Base-by-base conservation (phyloP, 2,888 invertebrate species). In the Subacronicta megacephala region DNA sequence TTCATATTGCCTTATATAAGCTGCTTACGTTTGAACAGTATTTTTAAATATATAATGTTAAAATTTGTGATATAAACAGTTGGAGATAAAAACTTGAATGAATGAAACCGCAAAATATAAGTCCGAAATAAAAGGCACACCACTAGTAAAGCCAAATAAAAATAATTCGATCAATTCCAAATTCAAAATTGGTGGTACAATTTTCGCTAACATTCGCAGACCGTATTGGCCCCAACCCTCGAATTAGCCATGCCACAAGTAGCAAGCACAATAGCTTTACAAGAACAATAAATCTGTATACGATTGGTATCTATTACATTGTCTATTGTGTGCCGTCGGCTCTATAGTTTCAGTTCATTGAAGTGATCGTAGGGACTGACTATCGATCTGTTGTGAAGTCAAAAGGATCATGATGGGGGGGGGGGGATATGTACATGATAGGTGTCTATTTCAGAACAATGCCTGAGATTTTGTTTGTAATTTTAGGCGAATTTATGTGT, bases 271-370 rank as follows among this genome's bases (percentile, higher is more conserved):
- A 75, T 60, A 20, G 58, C 56, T 36, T 15, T 45, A 59, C 57
- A 43, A 52, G 62, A 60, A 69, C 78, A 62, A 78, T 78, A 78
- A 78, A 78, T 78, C 63, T 59, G 62, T 61, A 53, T 62, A 59
- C 61, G 73, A 69, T 62, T 50, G 55, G 61, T 75, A 78, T 78
- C 75, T 47, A 66, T 64, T 63, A 69, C 78, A 63, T 36, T n/a
- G 52, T 40, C 65, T 62, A 70, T 74, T 77, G 66, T 73, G 18
- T 60, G 4, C 44, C 53, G 38, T 17, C 52, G 18, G 53, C 35
- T 43, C 61, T 65, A 75, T 65, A 73, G 75, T 75, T 75, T 75
- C 52, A 62, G 68, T 41, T 75, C 65, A 75, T 18, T 75, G 64
- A 55, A 65, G 72, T 75, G 75, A 64, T 73, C 72, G 55, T 17